Base-by-base conservation (phyloP, 2,113 vertebrate species). In the Otus sunia region DNA sequence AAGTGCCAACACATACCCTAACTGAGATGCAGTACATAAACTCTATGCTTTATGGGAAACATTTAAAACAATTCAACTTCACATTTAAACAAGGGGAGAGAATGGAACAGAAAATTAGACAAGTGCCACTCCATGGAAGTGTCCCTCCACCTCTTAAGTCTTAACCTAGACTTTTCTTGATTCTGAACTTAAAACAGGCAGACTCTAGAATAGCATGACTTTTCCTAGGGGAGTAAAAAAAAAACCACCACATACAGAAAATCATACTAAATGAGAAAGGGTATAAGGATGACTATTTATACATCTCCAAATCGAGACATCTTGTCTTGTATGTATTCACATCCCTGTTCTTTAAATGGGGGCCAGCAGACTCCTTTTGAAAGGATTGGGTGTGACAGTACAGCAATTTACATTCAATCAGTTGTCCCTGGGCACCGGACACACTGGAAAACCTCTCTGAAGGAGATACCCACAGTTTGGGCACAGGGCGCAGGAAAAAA, bases 21-120 rank as follows among this genome's bases (percentile, higher is more conserved):
- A 85, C 71, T 68, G 55, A 84, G 75, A 63, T 56, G 72, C 86
- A 80, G 67, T 55, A n/a, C 72, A 72, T 45, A 32, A 82, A 66
- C 78, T 72, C 75, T 82, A 52, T 58, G 50, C 37, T 81, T 82
- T 87, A 87, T 37, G 60, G 43, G 52, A 75, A 79, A 87, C 63
- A 78, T 47, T 50, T 63, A 84, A 77, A 96, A 86, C 84, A 73
- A 49, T 58, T 90, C 50, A 82, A 66, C 37, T 90, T 91, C 71
- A 86, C 81, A 86, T 88, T 95, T 73, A 95, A 95, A 96, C 73
- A 66, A 93, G 83, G 21, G 47, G 32, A 94, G 39, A 94, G 27
- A 94, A 95, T 10, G 23, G 14, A 96, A 94, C 87, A 93, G n/a
- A 94, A 90, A 90, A 69, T 90, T 9, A 89, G 78, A 96, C 77